A percentile compares a stretch with the other conserved stretches of the same genome.
phyloP scores from a whole-genome alignment of 1,140 invertebrate genomes.

The Drosophila malerkotliana region DNA sequence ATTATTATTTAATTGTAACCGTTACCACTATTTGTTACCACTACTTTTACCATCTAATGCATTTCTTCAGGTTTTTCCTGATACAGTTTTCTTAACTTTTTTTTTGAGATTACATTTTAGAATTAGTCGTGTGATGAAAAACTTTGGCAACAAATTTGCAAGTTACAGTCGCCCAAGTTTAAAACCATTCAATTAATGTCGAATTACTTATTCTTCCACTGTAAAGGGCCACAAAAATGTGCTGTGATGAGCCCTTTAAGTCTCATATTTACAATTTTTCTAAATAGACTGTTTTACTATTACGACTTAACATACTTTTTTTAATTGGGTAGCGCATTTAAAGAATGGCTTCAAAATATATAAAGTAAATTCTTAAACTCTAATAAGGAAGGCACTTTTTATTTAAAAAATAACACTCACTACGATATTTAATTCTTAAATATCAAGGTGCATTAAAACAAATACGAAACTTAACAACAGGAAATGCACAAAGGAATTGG shows the following conservation, averaged over 20 bases:
- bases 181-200: neutral
- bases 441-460: too few relatives aligned
- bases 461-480: too few relatives aligned
- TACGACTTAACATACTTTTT: neutral
- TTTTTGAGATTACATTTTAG: neutral
- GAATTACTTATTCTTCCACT: too few relatives aligned
- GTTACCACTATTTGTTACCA: neutral
- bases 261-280: neutral
- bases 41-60: neutral
- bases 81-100: neutral
- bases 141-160: neutral
- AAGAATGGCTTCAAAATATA: neutral
- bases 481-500: too few relatives aligned
- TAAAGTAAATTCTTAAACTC: neutral
- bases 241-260: too few relatives aligned
- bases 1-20: neutral
- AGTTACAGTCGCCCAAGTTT: neutral
- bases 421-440: neutral
- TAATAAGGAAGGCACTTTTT: slow-evolving; percentile 1
- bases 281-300: neutral
- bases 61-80: neutral
- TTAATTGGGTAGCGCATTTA: neutral
- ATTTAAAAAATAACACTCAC: neutral
- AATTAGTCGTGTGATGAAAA: neutral
- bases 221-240: too few relatives aligned